Percentiles rank a stretch among this genome's conserved stretches.
Conservation (phyloP, 2,113 vertebrate genomes). For the Psittacara wagleri region DNA sequence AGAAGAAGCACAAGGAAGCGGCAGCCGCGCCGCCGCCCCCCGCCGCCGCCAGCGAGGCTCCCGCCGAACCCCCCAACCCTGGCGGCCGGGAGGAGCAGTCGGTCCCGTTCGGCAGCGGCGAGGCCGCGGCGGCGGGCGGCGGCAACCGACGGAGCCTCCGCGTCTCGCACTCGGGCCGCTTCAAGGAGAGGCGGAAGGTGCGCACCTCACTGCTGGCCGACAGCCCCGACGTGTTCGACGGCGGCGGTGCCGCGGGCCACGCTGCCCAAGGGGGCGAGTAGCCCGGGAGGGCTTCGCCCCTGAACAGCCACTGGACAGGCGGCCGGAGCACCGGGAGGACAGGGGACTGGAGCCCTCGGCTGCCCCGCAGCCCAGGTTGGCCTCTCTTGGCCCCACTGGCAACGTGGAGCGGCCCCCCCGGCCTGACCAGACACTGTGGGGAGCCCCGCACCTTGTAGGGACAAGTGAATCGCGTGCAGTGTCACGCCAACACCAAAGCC, state of each 20-base stretch:
- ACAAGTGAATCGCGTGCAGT: fast-evolving
- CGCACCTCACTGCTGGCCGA: conserved; percentile 81
- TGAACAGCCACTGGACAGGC: neutral
- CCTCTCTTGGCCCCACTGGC: fast-evolving
- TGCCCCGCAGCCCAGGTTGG: neutral
- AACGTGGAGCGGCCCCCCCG: fast-evolving
- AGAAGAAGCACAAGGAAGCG: conserved; percentile 77
- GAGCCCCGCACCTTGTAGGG: fast-evolving
- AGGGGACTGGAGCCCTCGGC: no score
- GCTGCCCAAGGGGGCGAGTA: conserved; percentile 31
- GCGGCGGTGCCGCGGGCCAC: neutral
- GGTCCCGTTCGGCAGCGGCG: conserved; percentile 57
- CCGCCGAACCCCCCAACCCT: neutral
- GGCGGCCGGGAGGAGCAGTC: conserved; percentile 62
- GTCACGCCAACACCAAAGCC: neutral
- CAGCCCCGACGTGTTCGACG: conserved; percentile 74
- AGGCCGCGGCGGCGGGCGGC: conserved; percentile 59
- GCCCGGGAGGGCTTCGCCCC: neutral
- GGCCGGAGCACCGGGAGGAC: neutral
- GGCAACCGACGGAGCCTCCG: conserved; percentile 86
- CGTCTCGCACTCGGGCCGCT: conserved; percentile 91
- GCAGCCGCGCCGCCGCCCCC: neutral
- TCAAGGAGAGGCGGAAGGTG: conserved; percentile 85
- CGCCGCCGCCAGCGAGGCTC: neutral
- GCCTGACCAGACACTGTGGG: neutral